phyloP scores from a whole-genome alignment of 2,797 vertebrate species.

The Protosalanx chinensis region DNA sequence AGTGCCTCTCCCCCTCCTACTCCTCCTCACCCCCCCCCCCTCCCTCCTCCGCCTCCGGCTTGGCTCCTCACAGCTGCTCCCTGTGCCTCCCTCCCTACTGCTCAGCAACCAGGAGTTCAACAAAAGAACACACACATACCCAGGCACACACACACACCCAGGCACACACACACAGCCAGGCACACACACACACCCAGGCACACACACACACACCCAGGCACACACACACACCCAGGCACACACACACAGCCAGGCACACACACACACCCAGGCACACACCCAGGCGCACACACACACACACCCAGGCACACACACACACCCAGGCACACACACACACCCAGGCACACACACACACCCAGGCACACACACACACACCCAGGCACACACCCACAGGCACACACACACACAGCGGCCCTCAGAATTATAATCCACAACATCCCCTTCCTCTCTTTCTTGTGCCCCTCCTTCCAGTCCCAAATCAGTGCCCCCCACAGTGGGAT shows the following conservation, averaged over 20 bases:
- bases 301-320: no score
- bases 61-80: constrained; percentile 78
- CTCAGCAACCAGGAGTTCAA: constrained; percentile 77
- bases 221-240: background rate
- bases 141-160: constrained; percentile 24
- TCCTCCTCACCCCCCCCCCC: constrained; percentile 5
- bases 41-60: constrained; percentile 46
- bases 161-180: constrained; percentile 28
- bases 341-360: no score
- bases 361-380: no score
- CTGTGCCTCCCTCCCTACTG: constrained; percentile 64
- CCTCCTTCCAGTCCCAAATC: constrained; percentile 19
- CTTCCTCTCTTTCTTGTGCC: constrained; percentile 9
- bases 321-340: no score
- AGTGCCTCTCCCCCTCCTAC: constrained; percentile 1
- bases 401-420: constrained; percentile 32
- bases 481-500: constrained; percentile 4
- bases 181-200: constrained; percentile 12
- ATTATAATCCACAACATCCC: background rate
- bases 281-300: no score
- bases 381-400: constrained; percentile 3
- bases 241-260: no score
- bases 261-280: no score
- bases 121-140: constrained; percentile 67
- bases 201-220: constrained; percentile 32